Base-by-base conservation (phyloP, 1,140 invertebrate genomes). In the Drosophila mayri region DNA sequence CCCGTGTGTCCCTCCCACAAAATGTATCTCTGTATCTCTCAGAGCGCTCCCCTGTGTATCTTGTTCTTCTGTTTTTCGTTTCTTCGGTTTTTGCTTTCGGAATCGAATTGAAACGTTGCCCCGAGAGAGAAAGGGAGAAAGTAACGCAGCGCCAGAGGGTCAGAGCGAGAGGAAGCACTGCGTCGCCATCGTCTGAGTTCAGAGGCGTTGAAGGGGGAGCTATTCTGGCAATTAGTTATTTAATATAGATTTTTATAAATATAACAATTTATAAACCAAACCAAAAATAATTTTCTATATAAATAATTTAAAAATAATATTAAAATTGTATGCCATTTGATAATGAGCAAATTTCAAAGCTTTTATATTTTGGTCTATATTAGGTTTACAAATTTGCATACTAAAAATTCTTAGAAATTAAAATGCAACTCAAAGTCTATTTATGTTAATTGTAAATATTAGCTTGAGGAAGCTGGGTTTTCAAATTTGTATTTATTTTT, bases 1-100 rank as follows among this genome's bases (percentile, higher is more conserved):
- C 88, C 67, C 83, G 82, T 86, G 76, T 79, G 80, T 79, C 49
- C 54, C 79, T 64, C 54, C 61, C 37, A 63, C 75, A 67, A 60
- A 43, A 73, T 66, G 78, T 70, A 70, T 59, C 49, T 59, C 49
- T 74, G 49, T 77, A 64, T 76, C 43, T 75, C 52, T 61, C 46
- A 28, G 62, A 59, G 61, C 55, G 59, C 32, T 55, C 25, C 60
- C 60, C 43, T 54, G 58, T 76, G 43, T 74, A 63, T 57, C 52
- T 49, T 9, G 47, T 79, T 49, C 25, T 64, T 20, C 55, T 47
- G 58, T 40, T 79, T 49, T 70, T n/a, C 63, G 44, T 46, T 80
- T 43, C 46, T 60, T 37, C 55, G 75, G 63, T 16, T 32, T 59
- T 28, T 1, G 38, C 28, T 32, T 30, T 46, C n/a, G 74, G 71